Evolutionary conservation across 1,140 invertebrate genomes (phyloP).

Genomic region (Drosophila orosa): DNA sequence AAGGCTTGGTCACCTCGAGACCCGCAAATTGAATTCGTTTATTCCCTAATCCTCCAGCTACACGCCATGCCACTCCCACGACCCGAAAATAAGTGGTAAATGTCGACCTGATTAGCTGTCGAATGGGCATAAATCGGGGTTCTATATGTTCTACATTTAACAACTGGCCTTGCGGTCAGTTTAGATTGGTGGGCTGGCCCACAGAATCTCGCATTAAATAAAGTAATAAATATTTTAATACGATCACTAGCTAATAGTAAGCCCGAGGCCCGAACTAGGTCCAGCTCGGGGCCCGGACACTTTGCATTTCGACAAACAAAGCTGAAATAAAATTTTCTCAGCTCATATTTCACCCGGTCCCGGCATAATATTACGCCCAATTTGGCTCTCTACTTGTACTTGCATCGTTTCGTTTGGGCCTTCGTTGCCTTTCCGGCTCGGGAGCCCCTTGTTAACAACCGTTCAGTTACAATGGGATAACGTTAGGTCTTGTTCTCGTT

Average conservation of each 20-base stretch:
- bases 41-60: constrained; percentile 2
- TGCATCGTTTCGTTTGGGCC: constrained; percentile 36
- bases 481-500: constrained; percentile 61
- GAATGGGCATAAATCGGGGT: constrained; percentile 23
- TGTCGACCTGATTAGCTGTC: constrained; percentile 32
- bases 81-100: constrained; percentile 8
- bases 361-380: constrained; percentile 78
- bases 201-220: constrained; percentile 35
- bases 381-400: constrained; percentile 66
- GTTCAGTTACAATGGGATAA: constrained; percentile 74
- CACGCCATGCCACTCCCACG: constrained; percentile 3
- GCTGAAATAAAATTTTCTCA: constrained; percentile 78
- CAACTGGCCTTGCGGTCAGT: not conserved
- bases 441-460: constrained; percentile 76
- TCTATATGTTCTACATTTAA: constrained; percentile 33
- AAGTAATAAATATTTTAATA: constrained; percentile 37
- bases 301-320: constrained; percentile 60
- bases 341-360: constrained; percentile 75
- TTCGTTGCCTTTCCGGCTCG: constrained; percentile 47
- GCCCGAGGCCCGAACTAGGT: constrained; percentile 3
- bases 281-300: not conserved
- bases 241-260: constrained; percentile 19
- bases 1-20: constrained; percentile 6
- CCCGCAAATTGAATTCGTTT: constrained; percentile 35
- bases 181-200: constrained; percentile 7